Base-by-base conservation (phyloP, 2,113 vertebrate species). In the Pachyramphus minor region DNA sequence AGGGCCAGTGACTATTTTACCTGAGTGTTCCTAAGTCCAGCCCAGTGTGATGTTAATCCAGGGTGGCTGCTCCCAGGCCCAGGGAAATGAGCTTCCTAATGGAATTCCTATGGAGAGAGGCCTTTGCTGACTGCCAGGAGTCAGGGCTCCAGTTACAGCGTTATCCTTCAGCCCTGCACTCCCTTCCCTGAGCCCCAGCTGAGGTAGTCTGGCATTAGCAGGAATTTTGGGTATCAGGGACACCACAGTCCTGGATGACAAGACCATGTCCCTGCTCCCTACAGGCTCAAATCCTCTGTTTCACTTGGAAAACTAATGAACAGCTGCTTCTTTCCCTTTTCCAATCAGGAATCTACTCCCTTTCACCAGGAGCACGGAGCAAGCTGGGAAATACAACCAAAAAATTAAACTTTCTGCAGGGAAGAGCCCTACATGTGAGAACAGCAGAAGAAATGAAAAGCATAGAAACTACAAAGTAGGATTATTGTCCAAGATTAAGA, bases 31-130 rank as follows among this genome's bases (percentile, higher is more conserved):
- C 63, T 83, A 77, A 73, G 49, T 69, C 49, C 42, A 27, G 67
- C 33, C 49, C 83, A 45, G 64, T 2, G 12, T 45, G 81, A 60
- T 55, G 45, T 73, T 50, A 72, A 56, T 9, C 39, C 60, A 13
- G 0, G 4, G 37, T 25, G 82, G 71, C 88, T 90, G 79, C 19
- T 80, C 30, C 8, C 56, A 50, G 81, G 41, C 76, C 52, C 71
- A 63, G 89, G 90, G 95, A 80, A 78, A 81, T 42, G 87, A 63
- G 68, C 77, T 87, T 93, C 73, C 87, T 84, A 69, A 93, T 94
- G 84, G 55, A 30, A 93, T 87, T 94, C 75, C 84, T 42, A 42
- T 30, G 71, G 73, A 69, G 47, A 87, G 35, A 91, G 80, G 55
- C 68, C 90, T 71, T 76, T 78, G 89, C 95, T 95, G 93, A 47